These are phyloP conservation scores for Panulirus ornatus DNA, from an alignment of 1,140 invertebrate species.

Conservation along the genomic window DNA sequence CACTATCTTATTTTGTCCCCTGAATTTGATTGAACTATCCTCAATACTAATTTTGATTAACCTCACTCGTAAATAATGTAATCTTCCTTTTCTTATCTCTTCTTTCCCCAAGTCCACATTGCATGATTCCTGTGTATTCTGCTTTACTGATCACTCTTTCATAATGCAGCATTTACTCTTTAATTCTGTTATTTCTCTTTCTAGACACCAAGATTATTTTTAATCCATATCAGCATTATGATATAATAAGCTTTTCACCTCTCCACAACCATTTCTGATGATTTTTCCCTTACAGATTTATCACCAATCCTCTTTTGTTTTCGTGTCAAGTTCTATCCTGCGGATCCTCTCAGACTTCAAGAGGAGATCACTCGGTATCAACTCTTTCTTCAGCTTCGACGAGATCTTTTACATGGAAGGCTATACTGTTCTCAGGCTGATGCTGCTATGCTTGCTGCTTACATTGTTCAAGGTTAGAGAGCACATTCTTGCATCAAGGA, in stretches of 20 bases:
- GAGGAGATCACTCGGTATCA: conserved; percentile 94
- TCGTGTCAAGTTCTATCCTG: conserved; percentile 96
- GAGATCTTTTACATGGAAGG: conserved; percentile 95
- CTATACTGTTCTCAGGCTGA: conserved; percentile 94
- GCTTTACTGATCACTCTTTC: too few species aligned
- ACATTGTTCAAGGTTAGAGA: conserved; percentile 93
- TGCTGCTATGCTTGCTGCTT: conserved; percentile 92
- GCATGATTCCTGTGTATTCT: too few species aligned
- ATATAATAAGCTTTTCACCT: background rate
- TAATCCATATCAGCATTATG: background rate
- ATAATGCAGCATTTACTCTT: background rate
- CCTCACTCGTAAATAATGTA: too few species aligned
- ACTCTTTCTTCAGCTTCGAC: conserved; percentile 94
- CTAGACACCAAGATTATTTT: too few species aligned
- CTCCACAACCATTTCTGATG: background rate
- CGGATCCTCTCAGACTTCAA: conserved; percentile 90
- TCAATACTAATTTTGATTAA: too few species aligned
- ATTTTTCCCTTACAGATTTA: conserved; percentile 83
- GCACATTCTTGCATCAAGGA: background rate
- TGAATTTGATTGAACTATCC: too few species aligned
- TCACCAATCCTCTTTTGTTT: conserved; percentile 93
- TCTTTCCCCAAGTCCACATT: too few species aligned
- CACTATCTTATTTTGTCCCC: too few species aligned
- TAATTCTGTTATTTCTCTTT: background rate
- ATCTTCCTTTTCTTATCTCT: too few species aligned